These are phyloP conservation scores for Dolichomitus sp. DNA, from an alignment of 2,888 invertebrate species.

Conservation along the genomic window DNA sequence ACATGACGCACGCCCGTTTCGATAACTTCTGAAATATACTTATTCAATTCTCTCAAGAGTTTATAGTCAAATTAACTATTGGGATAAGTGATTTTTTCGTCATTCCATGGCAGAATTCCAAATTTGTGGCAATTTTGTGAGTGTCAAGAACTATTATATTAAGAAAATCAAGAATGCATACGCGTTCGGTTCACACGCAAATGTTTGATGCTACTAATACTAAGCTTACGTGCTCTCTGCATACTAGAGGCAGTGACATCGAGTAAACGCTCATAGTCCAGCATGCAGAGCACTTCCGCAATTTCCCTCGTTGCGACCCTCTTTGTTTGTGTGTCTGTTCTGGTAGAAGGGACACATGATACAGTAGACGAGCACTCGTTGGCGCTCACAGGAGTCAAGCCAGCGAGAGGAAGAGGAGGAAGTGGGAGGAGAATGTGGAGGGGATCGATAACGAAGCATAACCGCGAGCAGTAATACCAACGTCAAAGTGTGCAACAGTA, in stretches of 20 bases:
- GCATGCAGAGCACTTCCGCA: constrained; percentile 30
- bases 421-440: constrained; percentile 13
- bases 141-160: not conserved
- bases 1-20: constrained; percentile 23
- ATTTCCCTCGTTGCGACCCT: constrained; percentile 23
- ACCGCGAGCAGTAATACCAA: constrained; percentile 36
- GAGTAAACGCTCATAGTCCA: not conserved
- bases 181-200: constrained; percentile 20
- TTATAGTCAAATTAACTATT: not conserved
- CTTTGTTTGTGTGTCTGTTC: constrained; percentile 16
- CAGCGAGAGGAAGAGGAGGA: constrained; percentile 12
- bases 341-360: constrained; percentile 12
- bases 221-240: not conserved
- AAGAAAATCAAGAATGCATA: not conserved
- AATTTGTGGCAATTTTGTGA: constrained; percentile 7
- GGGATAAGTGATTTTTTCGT: not conserved
- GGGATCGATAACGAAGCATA: constrained; percentile 39
- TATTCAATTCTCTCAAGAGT: not conserved
- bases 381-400: constrained; percentile 29
- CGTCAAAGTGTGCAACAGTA: constrained; percentile 16
- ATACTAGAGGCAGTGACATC: constrained; percentile 17
- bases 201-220: not conserved
- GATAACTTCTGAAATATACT: constrained; percentile 14
- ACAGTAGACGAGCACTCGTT: constrained; percentile 13
- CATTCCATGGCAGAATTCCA: not conserved